Percentiles rank a stretch among this genome's conserved stretches.
These are phyloP conservation scores for Drosophila pseudotakahashii DNA, from an alignment of 2,888 invertebrate genomes.

Conservation along the genomic window DNA sequence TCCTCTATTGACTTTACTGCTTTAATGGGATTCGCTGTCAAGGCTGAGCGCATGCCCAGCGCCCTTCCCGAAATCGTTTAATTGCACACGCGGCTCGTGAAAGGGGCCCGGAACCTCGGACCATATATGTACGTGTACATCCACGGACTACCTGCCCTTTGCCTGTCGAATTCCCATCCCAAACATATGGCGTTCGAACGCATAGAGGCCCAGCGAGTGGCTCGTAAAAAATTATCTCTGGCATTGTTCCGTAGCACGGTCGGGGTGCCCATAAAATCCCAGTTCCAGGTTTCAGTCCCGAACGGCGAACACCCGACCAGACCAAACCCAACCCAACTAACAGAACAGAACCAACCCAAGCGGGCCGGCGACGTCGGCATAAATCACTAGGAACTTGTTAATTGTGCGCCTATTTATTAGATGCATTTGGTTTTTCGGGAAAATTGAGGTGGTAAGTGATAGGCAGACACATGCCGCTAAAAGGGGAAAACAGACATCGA, in stretches of 20 bases:
- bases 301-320: conserved; percentile 5
- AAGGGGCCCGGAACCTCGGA: conserved; percentile 26
- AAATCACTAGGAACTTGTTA: conserved; percentile 77
- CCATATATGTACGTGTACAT: not conserved
- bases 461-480: conserved; percentile 38
- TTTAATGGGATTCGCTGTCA: conserved; percentile 67
- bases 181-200: conserved; percentile 60
- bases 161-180: conserved; percentile 21
- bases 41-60: conserved; percentile 71
- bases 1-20: conserved; percentile 63
- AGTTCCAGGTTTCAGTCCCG: conserved; percentile 21
- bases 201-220: conserved; percentile 48
- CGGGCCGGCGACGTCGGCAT: conserved; percentile 60
- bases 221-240: conserved; percentile 73
- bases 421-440: conserved; percentile 66
- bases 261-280: conserved; percentile 74
- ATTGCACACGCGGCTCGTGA: conserved; percentile 60
- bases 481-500: conserved; percentile 38
- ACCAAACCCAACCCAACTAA: conserved; percentile 10
- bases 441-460: conserved; percentile 73
- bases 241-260: conserved; percentile 69
- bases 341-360: conserved; percentile 34
- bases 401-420: conserved; percentile 75
- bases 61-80: conserved; percentile 70
- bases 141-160: conserved; percentile 32